Evolutionary conservation across 2,888 invertebrate genomes (phyloP), one percentile per base, ranked within the genome.

Genomic region (Laothoe populi): DNA sequence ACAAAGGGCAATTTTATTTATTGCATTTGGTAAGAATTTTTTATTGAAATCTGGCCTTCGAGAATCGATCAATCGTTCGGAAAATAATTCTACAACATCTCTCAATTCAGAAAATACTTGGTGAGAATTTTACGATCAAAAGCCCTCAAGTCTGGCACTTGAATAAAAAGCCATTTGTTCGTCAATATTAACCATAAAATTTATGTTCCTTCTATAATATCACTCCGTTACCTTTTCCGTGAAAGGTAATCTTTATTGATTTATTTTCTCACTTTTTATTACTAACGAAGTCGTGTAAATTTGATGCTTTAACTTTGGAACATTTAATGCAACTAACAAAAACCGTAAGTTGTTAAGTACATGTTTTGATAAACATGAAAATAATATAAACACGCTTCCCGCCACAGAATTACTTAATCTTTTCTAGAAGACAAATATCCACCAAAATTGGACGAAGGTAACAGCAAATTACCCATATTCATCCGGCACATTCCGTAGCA

Each of bases 111-210:
- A 8, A 53, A 53, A 53, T 57, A 24, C 49, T 61, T 24, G 4
- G 31, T 2, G 16, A 53, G 19, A 8, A 31, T 53, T 53, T 53
- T 35, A 53, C 35, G 53, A 35, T 35, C 31, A 31, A 53, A 31
- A 19, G 19, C 31, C 53, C 31, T 53, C 53, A 10, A 10, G 19
- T 11, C 53, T 16, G 21, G 13, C n/a, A 10, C 10, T 59, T 26
- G 31, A 58, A 58, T 42, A 24, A 42, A 42, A 58, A 42, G 42
- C 57, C 7, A 58, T 42, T 58, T n/a, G 11, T 31, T 31, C 49
- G 31, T 49, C 19, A 53, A 35, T 53, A 35, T 49, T 16, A 53
- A 53, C 53, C 53, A 53, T 53, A 53, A 53, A 53, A 11, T 53
- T 53, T 53, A 35, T 53, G 53, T 35, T 19, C 31, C 53, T 19